Evolutionary conservation across 2,113 vertebrate species (phyloP).

Genomic region (Gambusia affinis): DNA sequence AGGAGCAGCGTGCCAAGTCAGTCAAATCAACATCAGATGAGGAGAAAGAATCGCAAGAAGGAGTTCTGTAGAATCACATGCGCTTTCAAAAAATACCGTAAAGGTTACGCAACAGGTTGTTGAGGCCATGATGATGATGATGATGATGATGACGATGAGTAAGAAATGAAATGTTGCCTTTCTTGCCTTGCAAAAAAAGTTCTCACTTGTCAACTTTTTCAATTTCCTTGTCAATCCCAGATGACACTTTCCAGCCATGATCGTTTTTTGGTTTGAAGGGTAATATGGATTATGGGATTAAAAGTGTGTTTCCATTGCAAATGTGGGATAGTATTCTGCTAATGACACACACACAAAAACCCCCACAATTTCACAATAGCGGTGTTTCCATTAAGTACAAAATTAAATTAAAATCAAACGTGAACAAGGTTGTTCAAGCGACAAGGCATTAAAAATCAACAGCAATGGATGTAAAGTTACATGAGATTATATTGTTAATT

Average conservation of each 20-base stretch:
- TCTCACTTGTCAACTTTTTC: not conserved
- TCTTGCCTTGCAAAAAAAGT: not conserved
- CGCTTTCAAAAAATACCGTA: not conserved
- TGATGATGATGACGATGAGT: not conserved
- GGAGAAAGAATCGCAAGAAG: slow-evolving; percentile 37
- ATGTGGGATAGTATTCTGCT: too few species aligned
- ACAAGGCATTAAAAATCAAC: too few species aligned
- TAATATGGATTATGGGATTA: too few species aligned
- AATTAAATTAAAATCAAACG: too few species aligned
- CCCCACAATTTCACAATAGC: too few species aligned
- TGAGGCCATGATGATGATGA: not conserved
- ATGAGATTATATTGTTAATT: too few species aligned
- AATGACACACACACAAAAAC: too few species aligned
- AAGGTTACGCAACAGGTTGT: slow-evolving; percentile 10
- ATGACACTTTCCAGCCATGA: not conserved
- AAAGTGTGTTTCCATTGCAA: too few species aligned
- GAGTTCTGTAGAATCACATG: not conserved
- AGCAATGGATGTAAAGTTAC: too few species aligned
- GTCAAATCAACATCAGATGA: slow-evolving; percentile 49
- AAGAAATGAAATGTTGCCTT: not conserved
- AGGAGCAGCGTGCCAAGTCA: slow-evolving; percentile 41
- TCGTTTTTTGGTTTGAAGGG: not conserved
- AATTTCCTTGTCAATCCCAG: too few species aligned
- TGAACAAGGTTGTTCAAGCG: too few species aligned
- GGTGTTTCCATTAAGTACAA: too few species aligned